A percentile compares a stretch with the other conserved stretches of the same genome.
phyloP scores from a whole-genome alignment of 1,140 invertebrate genomes.

The Potamilus streckersoni region DNA sequence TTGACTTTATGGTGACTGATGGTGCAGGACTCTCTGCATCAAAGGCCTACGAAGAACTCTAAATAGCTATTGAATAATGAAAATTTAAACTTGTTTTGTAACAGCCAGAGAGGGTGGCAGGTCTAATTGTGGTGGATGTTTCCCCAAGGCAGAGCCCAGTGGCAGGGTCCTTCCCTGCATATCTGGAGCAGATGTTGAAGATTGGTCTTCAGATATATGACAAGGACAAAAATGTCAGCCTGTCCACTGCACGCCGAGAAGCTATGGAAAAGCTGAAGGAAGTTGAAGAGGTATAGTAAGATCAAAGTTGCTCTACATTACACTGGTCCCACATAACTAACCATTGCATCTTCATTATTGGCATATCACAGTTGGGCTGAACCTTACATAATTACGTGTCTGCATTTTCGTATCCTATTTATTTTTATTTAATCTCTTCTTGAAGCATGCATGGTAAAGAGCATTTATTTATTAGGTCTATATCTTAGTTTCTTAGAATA shows the following conservation, averaged over 20 bases:
- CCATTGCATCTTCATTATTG: background rate
- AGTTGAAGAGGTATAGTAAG: slow-evolving; percentile 30
- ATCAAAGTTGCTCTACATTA: background rate
- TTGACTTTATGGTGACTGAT: no score
- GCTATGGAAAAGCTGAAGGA: slow-evolving; percentile 29
- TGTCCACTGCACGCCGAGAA: slow-evolving; percentile 27
- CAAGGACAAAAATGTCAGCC: slow-evolving; percentile 1
- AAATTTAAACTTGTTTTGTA: background rate
- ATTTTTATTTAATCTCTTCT: no score
- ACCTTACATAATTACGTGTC: no score
- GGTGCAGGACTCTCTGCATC: no score
- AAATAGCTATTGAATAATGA: no score
- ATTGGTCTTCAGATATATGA: slow-evolving; percentile 11
- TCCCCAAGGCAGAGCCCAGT: slow-evolving; percentile 78
- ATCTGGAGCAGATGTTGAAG: slow-evolving; percentile 21
- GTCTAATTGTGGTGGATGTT: slow-evolving; percentile 86
- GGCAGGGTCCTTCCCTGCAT: background rate
- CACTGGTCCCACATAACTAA: background rate
- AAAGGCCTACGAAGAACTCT: no score
- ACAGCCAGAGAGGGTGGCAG: slow-evolving; percentile 82
- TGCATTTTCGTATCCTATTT: no score
- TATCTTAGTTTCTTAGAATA: no score
- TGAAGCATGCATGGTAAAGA: no score
- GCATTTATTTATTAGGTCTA: no score
- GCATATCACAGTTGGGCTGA: no score